phyloP scores from a whole-genome alignment of 2,888 invertebrate species.

The Noctua janthina region DNA sequence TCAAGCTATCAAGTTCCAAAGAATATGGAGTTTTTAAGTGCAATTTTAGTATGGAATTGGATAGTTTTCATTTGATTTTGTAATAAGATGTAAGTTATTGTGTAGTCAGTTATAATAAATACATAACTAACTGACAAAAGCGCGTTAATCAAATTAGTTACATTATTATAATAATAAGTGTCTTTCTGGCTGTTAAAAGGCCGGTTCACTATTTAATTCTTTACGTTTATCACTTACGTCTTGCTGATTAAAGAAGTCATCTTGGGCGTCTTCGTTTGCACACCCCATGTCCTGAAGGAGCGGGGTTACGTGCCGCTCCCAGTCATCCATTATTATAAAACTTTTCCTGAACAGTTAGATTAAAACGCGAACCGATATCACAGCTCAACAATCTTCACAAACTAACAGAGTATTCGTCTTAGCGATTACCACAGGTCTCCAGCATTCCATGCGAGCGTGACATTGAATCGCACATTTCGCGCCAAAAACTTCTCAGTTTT shows the following conservation, averaged over 20 bases:
- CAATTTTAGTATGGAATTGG: neutral
- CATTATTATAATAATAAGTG: neutral
- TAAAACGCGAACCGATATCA: constrained; percentile 78
- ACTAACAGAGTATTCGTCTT: constrained; percentile 78
- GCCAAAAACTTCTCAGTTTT: constrained; percentile 84
- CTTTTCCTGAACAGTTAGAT: constrained; percentile 74
- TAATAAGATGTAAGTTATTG: neutral
- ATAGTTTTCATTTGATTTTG: neutral
- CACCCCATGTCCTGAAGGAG: constrained; percentile 91
- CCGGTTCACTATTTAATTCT: constrained; percentile 32
- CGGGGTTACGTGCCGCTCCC: constrained; percentile 91
- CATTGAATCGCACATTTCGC: constrained; percentile 82
- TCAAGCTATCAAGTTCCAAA: neutral
- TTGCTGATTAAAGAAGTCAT: constrained; percentile 91
- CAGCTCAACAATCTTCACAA: constrained; percentile 82
- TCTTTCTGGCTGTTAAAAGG: constrained; percentile 1
- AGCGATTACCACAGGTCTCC: constrained; percentile 77
- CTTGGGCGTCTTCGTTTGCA: constrained; percentile 88
- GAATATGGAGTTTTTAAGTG: neutral
- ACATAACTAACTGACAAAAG: neutral
- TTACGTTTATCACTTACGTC: constrained; percentile 86
- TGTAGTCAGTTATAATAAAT: neutral
- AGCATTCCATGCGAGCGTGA: constrained; percentile 68
- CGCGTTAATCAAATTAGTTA: neutral
- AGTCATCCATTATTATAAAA: constrained; percentile 89